A percentile compares a stretch with the other conserved stretches of the same genome.
phyloP scores from a whole-genome alignment of 2,888 invertebrate genomes.

The Microplitis manilae region DNA sequence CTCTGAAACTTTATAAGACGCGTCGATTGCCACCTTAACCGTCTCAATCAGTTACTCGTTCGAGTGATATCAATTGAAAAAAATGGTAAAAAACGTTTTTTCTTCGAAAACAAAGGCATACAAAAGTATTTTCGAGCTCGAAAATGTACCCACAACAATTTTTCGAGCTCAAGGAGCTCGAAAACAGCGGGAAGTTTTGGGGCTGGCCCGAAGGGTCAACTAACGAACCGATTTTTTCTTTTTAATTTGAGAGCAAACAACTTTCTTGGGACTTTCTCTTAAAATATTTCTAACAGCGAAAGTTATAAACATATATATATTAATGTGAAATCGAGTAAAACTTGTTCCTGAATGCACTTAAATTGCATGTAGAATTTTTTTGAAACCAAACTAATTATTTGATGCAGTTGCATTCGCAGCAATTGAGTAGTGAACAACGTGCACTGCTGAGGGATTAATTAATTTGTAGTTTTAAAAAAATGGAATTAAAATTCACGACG shows the following conservation, averaged over 20 bases:
- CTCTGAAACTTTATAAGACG: too few relatives aligned
- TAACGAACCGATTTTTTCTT: too few relatives aligned
- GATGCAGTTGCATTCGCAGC: neutral
- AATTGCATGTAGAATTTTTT: neutral
- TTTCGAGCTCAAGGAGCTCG: too few relatives aligned
- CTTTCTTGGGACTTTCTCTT: neutral
- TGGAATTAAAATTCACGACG: slow-evolving; percentile 60
- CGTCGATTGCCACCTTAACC: too few relatives aligned
- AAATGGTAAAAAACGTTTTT: too few relatives aligned
- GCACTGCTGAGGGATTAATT: neutral
- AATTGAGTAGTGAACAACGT: neutral
- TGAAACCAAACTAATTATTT: neutral
- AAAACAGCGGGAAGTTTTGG: too few relatives aligned
- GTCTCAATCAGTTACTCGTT: too few relatives aligned
- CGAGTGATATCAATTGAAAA: too few relatives aligned
- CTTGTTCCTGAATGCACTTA: neutral
- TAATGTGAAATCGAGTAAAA: neutral
- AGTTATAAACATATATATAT: neutral
- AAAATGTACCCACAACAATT: too few relatives aligned
- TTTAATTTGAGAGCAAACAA: neutral
- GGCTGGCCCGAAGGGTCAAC: too few relatives aligned
- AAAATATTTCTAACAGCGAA: neutral
- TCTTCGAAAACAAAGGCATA: too few relatives aligned
- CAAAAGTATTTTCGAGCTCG: too few relatives aligned
- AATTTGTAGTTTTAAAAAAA: neutral